phyloP scores from a whole-genome alignment of 2,113 vertebrate genomes.

The Sander vitreus region DNA sequence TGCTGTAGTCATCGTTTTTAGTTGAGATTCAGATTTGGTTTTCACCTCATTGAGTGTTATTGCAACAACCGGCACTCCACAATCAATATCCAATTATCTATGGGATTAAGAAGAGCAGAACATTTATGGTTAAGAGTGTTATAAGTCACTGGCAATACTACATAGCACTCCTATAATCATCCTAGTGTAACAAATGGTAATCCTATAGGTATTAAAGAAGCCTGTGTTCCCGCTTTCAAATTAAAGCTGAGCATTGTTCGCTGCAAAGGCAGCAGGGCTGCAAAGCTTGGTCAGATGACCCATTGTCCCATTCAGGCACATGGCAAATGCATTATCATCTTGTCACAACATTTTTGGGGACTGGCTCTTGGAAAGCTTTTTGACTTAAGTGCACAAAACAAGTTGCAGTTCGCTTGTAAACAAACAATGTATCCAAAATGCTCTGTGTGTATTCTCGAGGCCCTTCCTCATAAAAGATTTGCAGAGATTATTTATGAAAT shows the following conservation, averaged over 20 bases:
- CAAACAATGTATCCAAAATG: not conserved
- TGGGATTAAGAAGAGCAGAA: too few species aligned
- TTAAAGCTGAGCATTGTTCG: conserved; percentile 20
- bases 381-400: not conserved
- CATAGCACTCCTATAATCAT: not conserved
- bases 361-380: not conserved
- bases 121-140: not conserved
- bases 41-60: not conserved
- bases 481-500: not conserved
- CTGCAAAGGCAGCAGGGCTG: not conserved
- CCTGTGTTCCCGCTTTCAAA: conserved; percentile 1
- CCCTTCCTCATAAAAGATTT: not conserved
- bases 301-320: conserved; percentile 17
- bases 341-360: conserved; percentile 21
- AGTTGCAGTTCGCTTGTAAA: not conserved
- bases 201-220: not conserved
- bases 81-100: not conserved
- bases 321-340: conserved; percentile 1
- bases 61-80: not conserved
- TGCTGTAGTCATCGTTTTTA: too few species aligned
- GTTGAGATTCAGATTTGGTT: not conserved
- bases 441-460: not conserved
- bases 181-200: not conserved
- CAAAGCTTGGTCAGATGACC: conserved; percentile 31
- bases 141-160: not conserved